Percentiles rank a stretch among this genome's conserved stretches.
Evolutionary conservation across 2,113 vertebrate species (phyloP).

Genomic region (Marmota flaviventris): DNA sequence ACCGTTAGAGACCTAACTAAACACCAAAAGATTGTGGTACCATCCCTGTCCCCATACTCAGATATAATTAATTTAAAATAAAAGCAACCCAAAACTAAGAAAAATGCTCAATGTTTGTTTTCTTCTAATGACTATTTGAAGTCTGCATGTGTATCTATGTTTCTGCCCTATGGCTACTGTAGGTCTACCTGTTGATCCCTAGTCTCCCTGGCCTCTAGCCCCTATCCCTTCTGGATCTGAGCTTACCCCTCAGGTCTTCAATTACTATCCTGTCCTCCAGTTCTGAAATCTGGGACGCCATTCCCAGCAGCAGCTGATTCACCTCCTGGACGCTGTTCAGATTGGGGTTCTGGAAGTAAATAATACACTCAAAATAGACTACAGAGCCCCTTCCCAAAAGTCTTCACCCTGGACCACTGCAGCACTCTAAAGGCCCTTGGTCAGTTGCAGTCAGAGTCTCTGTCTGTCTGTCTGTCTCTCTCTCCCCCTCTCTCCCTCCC

Average conservation of each 20-base stretch:
- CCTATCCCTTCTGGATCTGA: background rate
- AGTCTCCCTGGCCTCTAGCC: background rate
- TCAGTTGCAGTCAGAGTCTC: background rate
- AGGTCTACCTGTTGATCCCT: background rate
- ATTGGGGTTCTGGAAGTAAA: conserved; percentile 86
- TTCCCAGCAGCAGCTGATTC: conserved; percentile 94
- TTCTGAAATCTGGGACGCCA: conserved; percentile 97
- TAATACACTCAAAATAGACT: rapidly evolving
- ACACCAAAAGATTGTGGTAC: background rate
- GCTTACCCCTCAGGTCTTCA: conserved; percentile 95
- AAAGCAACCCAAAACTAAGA: conserved; percentile 1
- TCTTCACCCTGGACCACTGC: background rate
- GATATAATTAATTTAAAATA: conserved; percentile 4
- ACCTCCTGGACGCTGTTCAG: conserved; percentile 87
- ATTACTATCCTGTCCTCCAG: conserved; percentile 93
- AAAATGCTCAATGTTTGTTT: background rate
- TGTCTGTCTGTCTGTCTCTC: too few species aligned
- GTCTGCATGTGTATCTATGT: background rate
- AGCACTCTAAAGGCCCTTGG: background rate
- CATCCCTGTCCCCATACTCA: background rate
- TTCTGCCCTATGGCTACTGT: too few species aligned
- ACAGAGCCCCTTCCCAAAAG: background rate
- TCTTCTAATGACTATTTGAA: background rate
- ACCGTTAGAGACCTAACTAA: background rate
- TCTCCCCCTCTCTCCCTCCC: background rate